Base-by-base conservation (phyloP, 2,888 invertebrate genomes). In the Melanostoma scalare region DNA sequence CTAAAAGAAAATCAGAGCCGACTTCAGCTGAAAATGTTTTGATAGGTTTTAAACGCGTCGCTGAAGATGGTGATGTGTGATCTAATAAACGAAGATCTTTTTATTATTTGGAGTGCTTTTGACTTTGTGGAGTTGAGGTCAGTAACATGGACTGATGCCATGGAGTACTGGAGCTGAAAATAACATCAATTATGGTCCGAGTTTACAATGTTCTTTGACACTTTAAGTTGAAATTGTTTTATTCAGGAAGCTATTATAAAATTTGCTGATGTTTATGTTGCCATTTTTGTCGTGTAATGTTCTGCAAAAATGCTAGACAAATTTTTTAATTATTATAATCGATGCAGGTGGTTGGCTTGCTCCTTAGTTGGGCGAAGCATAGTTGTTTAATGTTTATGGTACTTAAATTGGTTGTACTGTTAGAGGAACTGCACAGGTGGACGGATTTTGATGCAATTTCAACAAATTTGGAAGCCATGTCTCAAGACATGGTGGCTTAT, bases 121-220 rank as follows among this genome's bases (percentile, higher is more conserved):
- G 31, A 35, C 46, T 76, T 4, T 53, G 9, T 48, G 8, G 1
- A 53, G 30, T 10, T 20, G 56, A 65, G 74, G 74, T 73, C 73
- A 79, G 55, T 65, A 30, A 44, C 61, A 72, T 46, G 33, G 31
- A 20, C 46, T 20, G 20, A 61, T 31, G 56, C 53, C 46, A 78
- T 73, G 63, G 42, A 55, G 78, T 65, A 69, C 73, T 82, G 78
- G 38, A 78, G 58, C 82, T 78, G 73, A 78, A 74, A 78, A 82
- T 82, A 30, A 78, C 58, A 61, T 44, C 78, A 82, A 82, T 82
- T 82, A 82, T 52, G 75, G 46, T 68, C 42, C 5, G 40, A 46
- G 35, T 50, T 50, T 20, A 30, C 65, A 52, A 61, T 48, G 48
- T 69, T 78, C 69, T 56, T 78, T 82, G 78, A 82, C 82, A 78